phyloP scores from a whole-genome alignment of 2,797 vertebrate species.

The Danio aesculapii region DNA sequence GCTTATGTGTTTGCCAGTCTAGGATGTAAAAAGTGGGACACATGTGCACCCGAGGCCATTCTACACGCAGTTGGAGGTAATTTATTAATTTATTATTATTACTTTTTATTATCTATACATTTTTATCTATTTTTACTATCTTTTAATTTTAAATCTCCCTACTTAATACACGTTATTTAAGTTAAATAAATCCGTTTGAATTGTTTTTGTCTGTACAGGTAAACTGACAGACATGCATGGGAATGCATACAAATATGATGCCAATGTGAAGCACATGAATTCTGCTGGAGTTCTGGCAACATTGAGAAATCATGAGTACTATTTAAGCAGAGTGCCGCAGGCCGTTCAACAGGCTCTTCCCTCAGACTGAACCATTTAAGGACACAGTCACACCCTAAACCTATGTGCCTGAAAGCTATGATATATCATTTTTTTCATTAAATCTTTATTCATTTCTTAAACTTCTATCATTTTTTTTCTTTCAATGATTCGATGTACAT shows the following conservation, averaged over 20 bases:
- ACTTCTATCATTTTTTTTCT: no score
- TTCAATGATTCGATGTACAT: no score
- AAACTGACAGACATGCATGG: constrained; percentile 93
- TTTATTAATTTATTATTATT: no score
- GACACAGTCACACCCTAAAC: not conserved
- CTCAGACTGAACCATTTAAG: constrained; percentile 49
- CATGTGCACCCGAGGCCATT: constrained; percentile 94
- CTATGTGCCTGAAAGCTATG: constrained; percentile 22
- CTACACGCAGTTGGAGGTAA: constrained; percentile 92
- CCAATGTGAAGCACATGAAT: constrained; percentile 95
- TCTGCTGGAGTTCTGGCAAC: constrained; percentile 92
- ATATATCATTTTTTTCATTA: not conserved
- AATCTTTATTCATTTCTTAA: not conserved
- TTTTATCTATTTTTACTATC: no score
- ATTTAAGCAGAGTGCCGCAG: constrained; percentile 86
- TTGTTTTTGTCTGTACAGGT: constrained; percentile 74
- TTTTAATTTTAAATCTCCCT: constrained; percentile 57
- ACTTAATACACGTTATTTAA: not conserved
- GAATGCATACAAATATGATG: constrained; percentile 87
- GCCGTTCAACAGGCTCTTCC: constrained; percentile 84
- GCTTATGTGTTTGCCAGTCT: constrained; percentile 97
- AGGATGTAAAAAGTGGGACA: constrained; percentile 98
- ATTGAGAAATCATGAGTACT: constrained; percentile 90
- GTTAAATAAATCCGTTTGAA: not conserved
- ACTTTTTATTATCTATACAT: no score